Conservation (phyloP, 2,888 invertebrate genomes). For the Drosophila glabriapex region DNA sequence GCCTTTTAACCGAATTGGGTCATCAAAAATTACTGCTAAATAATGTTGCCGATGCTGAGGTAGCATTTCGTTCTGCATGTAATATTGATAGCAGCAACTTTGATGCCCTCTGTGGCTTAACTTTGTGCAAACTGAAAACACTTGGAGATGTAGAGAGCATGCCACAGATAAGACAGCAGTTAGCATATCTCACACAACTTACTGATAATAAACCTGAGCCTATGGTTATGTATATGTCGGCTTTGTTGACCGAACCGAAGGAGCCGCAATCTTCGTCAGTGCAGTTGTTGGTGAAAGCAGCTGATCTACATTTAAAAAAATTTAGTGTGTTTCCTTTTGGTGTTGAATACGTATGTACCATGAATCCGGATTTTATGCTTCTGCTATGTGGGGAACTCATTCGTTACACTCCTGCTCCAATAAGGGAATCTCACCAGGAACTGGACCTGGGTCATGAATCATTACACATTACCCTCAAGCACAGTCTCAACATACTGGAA, state of each 20-base stretch:
- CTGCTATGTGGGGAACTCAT: constrained; percentile 92
- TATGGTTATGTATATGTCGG: constrained; percentile 88
- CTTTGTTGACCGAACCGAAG: constrained; percentile 86
- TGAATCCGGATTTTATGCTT: constrained; percentile 95
- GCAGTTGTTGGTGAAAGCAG: constrained; percentile 88
- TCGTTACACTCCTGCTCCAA: constrained; percentile 89
- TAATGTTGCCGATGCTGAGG: constrained; percentile 91
- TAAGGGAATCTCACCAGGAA: constrained; percentile 79
- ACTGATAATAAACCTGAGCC: constrained; percentile 88
- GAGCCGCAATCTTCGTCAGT: constrained; percentile 86
- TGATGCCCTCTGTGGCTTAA: constrained; percentile 92
- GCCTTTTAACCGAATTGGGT: constrained; percentile 93
- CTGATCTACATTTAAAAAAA: constrained; percentile 86
- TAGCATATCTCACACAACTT: constrained; percentile 93
- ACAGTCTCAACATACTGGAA: constrained; percentile 89
- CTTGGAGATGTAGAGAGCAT: constrained; percentile 27
- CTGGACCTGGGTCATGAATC: constrained; percentile 85
- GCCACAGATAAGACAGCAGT: constrained; percentile 92
- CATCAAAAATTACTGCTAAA: constrained; percentile 91
- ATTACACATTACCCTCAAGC: constrained; percentile 86
- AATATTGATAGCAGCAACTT: constrained; percentile 94
- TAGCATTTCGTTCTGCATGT: constrained; percentile 92
- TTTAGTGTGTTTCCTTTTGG: constrained; percentile 89
- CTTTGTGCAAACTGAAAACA: constrained; percentile 92
- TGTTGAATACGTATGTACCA: constrained; percentile 89